Percentiles rank a stretch among this genome's conserved stretches.
These are phyloP conservation scores for Drosophila pseudotalamancana DNA, from an alignment of 2,888 invertebrate genomes.

Conservation along the genomic window DNA sequence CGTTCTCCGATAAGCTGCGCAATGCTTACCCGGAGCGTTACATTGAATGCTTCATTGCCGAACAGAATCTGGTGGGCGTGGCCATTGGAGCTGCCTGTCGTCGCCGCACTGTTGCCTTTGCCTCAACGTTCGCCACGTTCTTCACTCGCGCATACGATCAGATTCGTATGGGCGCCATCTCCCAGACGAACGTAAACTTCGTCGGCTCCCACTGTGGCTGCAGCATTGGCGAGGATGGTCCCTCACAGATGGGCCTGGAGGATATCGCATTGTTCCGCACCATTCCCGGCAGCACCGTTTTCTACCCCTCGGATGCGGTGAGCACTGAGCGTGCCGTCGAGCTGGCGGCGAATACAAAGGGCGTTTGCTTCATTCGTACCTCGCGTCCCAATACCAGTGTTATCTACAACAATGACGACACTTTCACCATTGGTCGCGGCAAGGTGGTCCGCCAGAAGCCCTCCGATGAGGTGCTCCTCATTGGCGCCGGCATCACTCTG, in stretches of 20 bases:
- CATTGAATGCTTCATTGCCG: conserved; percentile 99
- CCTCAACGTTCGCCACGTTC: conserved; percentile 99
- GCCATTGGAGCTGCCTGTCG: conserved; percentile 97
- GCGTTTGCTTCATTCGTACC: conserved; percentile 98
- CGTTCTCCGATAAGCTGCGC: conserved; percentile 96
- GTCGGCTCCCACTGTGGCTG: conserved; percentile 99
- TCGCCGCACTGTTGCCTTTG: conserved; percentile 96
- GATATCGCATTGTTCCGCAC: conserved; percentile 98
- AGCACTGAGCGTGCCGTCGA: conserved; percentile 97
- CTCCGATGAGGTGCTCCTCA: conserved; percentile 92
- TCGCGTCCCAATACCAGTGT: conserved; percentile 95
- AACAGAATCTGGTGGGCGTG: conserved; percentile 98
- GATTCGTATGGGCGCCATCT: conserved; percentile 99
- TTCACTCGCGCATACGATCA: conserved; percentile 98
- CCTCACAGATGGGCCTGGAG: conserved; percentile 99
- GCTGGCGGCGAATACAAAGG: conserved; percentile 96
- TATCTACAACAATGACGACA: conserved; percentile 93
- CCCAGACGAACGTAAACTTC: conserved; percentile 98
- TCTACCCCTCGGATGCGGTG: conserved; percentile 96
- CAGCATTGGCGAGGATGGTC: conserved; percentile 99
- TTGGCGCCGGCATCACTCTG: conserved; percentile 97
- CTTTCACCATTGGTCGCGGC: conserved; percentile 91
- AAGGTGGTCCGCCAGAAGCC: conserved; percentile 91
- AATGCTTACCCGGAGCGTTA: conserved; percentile 89
- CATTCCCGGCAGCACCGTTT: conserved; percentile 92